Evolutionary conservation across 2,113 vertebrate species (phyloP), one percentile per base, ranked within the genome.

Genomic region (Spea multiplicata): DNA sequence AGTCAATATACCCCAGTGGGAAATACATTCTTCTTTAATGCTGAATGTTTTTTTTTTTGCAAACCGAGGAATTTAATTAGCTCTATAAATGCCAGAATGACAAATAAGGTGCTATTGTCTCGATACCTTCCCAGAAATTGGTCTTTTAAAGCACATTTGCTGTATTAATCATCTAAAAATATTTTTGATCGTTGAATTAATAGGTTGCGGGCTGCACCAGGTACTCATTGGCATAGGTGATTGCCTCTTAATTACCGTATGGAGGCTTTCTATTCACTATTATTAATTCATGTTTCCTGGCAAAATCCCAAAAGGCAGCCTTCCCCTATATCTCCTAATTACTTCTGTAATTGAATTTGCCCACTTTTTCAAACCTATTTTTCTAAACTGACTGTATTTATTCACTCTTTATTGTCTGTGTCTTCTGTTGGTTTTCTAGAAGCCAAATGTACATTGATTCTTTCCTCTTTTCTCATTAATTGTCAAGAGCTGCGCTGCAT

Each of bases 301-400:
- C 95, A 91, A 92, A 85, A 91, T 95, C 91, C 95, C 96, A 95
- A 94, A 95, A 94, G 92, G 90, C 95, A 94, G 94, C 93, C 95
- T 95, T 94, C 94, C 94, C 96, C 95, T 97, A 94, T 98, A 98
- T 98, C 97, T 98, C 93, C 96, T 98, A 99, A 99, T 99, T 99
- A 98, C 96, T 99, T 99, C 95, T 97, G 94, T 98, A 98, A 99
- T 98, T 99, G 97, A 99, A 98, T 99, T 98, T 98, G 95, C 96
- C 96, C 95, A 95, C 96, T 96, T 97, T 98, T 97, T 97, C 96
- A 94, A 92, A 92, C 93, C 94, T 95, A 93, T 95, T 95, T 95
- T 97, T 97, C 96, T 95, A 95, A 96, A 91, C 94, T 94, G 94
- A 93, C 94, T 97, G 92, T 94, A 96, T 98, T 98, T 98, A 96